Evolutionary conservation across 1,140 invertebrate genomes (phyloP).

Genomic region (Philotrypesis tridentata): DNA sequence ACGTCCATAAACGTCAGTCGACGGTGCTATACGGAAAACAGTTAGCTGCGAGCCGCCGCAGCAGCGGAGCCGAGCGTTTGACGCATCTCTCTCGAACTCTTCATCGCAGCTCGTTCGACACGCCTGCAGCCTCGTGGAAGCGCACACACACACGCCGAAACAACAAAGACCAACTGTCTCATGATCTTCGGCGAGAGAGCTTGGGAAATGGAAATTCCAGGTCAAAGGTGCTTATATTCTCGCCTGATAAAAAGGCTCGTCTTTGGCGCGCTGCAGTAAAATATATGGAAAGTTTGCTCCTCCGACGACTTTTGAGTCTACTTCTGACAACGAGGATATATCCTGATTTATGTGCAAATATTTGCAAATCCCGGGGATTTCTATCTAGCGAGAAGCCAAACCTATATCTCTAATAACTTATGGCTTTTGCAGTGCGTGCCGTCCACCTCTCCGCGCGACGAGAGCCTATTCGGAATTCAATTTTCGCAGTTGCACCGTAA

Average conservation of each 20-base stretch:
- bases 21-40: not conserved
- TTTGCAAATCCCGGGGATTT: not conserved
- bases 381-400: no score
- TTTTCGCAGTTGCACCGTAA: no score
- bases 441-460: no score
- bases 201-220: not conserved
- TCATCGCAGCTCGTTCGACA: not conserved
- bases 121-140: not conserved
- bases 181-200: not conserved
- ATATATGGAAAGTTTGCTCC: not conserved
- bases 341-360: not conserved
- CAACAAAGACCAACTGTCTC: not conserved
- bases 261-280: no score
- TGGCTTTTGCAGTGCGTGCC: no score
- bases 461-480: no score
- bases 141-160: not conserved
- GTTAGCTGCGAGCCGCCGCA: no score
- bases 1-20: constrained; percentile 1
- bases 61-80: not conserved
- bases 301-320: not conserved
- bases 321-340: not conserved
- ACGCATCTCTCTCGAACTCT: not conserved
- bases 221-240: not conserved
- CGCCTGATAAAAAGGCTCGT: not conserved
- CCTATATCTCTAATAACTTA: not conserved